Evolutionary conservation across 2,888 invertebrate genomes (phyloP).

Genomic region (Monoplex corrugatus): DNA sequence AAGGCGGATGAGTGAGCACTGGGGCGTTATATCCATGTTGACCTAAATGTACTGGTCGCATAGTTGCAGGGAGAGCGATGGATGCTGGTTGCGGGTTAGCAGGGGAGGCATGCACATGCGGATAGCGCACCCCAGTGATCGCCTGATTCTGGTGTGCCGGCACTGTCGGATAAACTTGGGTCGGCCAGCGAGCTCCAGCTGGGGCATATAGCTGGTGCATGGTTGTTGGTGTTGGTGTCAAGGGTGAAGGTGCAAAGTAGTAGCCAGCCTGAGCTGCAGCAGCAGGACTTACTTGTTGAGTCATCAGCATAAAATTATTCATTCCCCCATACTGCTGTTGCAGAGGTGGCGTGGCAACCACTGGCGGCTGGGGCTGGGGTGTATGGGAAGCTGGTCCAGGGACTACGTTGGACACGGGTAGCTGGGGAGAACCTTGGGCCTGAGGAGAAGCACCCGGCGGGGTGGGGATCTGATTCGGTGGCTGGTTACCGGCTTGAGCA

Average conservation of each 20-base stretch:
- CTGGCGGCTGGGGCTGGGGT: slow-evolving; percentile 41
- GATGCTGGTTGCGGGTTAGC: slow-evolving; percentile 25
- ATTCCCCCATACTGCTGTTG: slow-evolving; percentile 38
- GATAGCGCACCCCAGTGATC: slow-evolving; percentile 32
- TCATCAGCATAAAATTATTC: slow-evolving; percentile 39
- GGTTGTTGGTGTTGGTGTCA: slow-evolving; percentile 8
- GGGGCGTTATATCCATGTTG: slow-evolving; percentile 35
- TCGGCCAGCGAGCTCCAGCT: slow-evolving; percentile 32
- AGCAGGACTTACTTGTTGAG: slow-evolving; percentile 9
- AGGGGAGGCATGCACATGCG: slow-evolving; percentile 23
- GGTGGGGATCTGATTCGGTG: slow-evolving; percentile 36
- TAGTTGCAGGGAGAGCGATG: slow-evolving; percentile 37
- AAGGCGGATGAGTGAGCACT: slow-evolving; percentile 36
- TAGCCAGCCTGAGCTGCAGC: slow-evolving; percentile 25
- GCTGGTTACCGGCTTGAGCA: slow-evolving; percentile 36
- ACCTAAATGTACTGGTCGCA: slow-evolving; percentile 35
- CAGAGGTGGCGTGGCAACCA: slow-evolving; percentile 34
- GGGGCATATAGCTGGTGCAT: slow-evolving; percentile 43
- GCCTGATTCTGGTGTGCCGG: slow-evolving; percentile 42
- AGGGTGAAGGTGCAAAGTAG: slow-evolving; percentile 20
- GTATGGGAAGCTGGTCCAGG: slow-evolving; percentile 28
- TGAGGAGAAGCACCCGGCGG: slow-evolving; percentile 36
- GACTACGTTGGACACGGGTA: slow-evolving; percentile 32
- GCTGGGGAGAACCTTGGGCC: neutral
- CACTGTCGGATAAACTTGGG: slow-evolving; percentile 8